These are phyloP conservation scores for Adelphocoris suturalis DNA, from an alignment of 2,888 invertebrate genomes.

Conservation along the genomic window DNA sequence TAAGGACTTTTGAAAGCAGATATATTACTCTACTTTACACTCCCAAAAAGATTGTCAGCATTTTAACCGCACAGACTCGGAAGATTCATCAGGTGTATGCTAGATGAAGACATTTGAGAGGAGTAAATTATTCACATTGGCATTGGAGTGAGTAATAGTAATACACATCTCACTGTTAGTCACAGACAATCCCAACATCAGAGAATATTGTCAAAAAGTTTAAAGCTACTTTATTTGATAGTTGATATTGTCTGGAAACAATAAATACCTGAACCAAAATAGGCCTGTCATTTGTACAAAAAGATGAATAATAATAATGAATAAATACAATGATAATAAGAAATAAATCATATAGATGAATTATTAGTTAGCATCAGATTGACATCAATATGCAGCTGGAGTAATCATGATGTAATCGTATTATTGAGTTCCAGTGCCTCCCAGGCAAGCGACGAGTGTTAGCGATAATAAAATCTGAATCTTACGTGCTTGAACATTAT, in stretches of 20 bases:
- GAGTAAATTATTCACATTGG: not conserved
- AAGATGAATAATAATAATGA: no score
- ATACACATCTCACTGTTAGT: not conserved
- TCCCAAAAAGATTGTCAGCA: constrained; percentile 68
- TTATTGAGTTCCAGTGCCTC: no score
- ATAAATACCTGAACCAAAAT: not conserved
- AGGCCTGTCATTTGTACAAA: not conserved
- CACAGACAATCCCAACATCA: not conserved
- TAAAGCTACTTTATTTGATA: not conserved
- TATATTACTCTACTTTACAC: constrained; percentile 33
- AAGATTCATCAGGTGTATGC: constrained; percentile 59
- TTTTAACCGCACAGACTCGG: constrained; percentile 55
- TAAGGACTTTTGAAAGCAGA: constrained; percentile 20
- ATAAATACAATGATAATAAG: no score
- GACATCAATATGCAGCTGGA: no score
- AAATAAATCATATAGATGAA: no score
- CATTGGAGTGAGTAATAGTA: not conserved
- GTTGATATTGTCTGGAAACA: not conserved
- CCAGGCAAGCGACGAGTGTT: no score
- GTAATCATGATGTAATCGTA: no score
- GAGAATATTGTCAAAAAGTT: constrained; percentile 25
- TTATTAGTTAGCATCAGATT: no score
- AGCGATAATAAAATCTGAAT: no score
- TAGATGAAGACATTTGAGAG: not conserved
- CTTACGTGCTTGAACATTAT: no score